Percentiles rank a stretch among this genome's conserved stretches.
phyloP scores from a whole-genome alignment of 2,797 vertebrate species.

The Parotocinclus haroldoi region DNA sequence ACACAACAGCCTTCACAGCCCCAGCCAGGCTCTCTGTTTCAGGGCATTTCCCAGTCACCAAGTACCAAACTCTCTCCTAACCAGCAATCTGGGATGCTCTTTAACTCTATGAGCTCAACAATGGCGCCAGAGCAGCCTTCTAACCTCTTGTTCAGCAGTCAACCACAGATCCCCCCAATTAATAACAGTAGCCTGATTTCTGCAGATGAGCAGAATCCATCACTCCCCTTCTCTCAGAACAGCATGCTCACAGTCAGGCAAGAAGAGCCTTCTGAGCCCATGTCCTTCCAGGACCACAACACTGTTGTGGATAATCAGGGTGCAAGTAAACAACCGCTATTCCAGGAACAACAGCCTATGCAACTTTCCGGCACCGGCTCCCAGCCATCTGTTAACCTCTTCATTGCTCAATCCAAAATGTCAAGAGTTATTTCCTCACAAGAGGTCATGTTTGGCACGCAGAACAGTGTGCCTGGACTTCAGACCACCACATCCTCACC shows the following conservation, averaged over 20 bases:
- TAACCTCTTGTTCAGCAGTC: slow-evolving; percentile 81
- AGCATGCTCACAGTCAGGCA: slow-evolving; percentile 78
- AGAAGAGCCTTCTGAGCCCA: slow-evolving; percentile 84
- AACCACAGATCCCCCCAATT: slow-evolving; percentile 74
- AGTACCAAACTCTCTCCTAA: slow-evolving; percentile 62
- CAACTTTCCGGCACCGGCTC: slow-evolving; percentile 79
- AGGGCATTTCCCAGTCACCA: slow-evolving; percentile 70
- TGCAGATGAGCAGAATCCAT: slow-evolving; percentile 82
- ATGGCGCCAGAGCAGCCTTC: slow-evolving; percentile 69
- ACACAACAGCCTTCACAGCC: slow-evolving; percentile 62
- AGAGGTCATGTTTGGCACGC: slow-evolving; percentile 82
- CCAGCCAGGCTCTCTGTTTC: slow-evolving; percentile 66
- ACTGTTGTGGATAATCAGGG: slow-evolving; percentile 74
- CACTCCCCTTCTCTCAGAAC: slow-evolving; percentile 84
- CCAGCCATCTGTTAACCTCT: slow-evolving; percentile 87
- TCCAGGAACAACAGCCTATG: slow-evolving; percentile 91
- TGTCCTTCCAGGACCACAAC: slow-evolving; percentile 83
- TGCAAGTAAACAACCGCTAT: slow-evolving; percentile 81
- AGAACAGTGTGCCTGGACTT: slow-evolving; percentile 80
- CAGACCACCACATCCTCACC: slow-evolving; percentile 82
- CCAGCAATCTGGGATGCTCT: slow-evolving; percentile 78
- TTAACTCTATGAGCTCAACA: slow-evolving; percentile 73
- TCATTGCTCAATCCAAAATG: slow-evolving; percentile 88
- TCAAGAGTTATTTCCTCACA: slow-evolving; percentile 83
- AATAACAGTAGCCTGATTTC: slow-evolving; percentile 76